Evolutionary conservation across 2,888 invertebrate species (phyloP), one percentile per base, ranked within the genome.

Genomic region (Andrena praecox): DNA sequence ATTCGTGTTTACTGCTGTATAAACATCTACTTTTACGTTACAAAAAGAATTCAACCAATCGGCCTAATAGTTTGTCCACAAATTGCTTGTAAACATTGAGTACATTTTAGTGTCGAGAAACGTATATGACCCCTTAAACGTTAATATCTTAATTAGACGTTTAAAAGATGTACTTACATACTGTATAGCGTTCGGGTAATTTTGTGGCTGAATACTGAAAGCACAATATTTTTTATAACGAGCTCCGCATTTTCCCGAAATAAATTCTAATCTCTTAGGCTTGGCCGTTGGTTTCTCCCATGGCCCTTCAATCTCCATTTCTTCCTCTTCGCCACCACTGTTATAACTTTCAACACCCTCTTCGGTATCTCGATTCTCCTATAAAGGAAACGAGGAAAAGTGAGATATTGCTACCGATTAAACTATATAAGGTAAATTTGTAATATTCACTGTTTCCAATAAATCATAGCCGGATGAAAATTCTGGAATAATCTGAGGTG

Each of bases 201-300:
- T 97, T 94, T 99, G 98, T 0, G 98, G 97, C 95, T 98, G 98
- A 76, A 98, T 94, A 92, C 98, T 98, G 91, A 99, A 96, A 0
- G 97, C 97, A 0, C 97, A 96, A 90, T 97, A 97, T 84, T 96
- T 96, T 74, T 94, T 95, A 91, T 98, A 98, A 48, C 93, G 91
- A 0, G 96, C 95, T 0, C 96, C 96, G 12, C 94, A 94, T 93
- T 98, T 98, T 0, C 98, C 98, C 4, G 20, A 59, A 54, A 87
- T 73, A 76, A 73, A 87, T 67, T 77, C 27, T 10, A 71, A 4
- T 8, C 64, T 63, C 62, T 81, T 69, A 0, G 50, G 29, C 12
- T 69, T n/a, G 31, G 48, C 1, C 7, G 7, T 20, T 24, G 52
- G 2, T 62, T 29, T 77, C 63, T 52, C 60, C 27, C 67, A 77